These are phyloP conservation scores for Stomatorhinus ivindoensis DNA, from an alignment of 2,113 vertebrate species.

Conservation along the genomic window DNA sequence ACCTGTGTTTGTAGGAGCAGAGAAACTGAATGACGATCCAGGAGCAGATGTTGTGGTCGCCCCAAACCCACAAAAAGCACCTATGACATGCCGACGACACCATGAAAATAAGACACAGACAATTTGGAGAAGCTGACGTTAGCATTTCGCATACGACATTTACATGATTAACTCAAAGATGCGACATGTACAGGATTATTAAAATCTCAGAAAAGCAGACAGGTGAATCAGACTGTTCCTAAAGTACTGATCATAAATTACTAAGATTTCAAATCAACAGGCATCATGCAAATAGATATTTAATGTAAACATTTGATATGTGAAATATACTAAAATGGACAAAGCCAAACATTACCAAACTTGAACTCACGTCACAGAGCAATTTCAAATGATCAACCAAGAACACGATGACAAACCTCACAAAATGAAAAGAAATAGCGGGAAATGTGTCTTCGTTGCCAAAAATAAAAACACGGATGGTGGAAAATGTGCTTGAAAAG, in stretches of 20 bases:
- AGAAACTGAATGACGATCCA: conserved; percentile 80
- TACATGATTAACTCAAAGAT: not conserved
- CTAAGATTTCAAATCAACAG: not conserved
- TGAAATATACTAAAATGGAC: not conserved
- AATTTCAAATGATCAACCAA: not conserved
- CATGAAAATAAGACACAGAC: not conserved
- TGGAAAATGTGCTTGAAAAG: conserved; percentile 15
- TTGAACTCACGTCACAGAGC: not conserved
- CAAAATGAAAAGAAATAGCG: not conserved
- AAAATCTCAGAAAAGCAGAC: not conserved
- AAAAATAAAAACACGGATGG: not conserved
- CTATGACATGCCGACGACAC: conserved; percentile 50
- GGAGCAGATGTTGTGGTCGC: conserved; percentile 68
- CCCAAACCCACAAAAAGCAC: conserved; percentile 86
- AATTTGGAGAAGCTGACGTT: not conserved
- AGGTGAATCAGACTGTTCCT: not conserved
- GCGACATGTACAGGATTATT: not conserved
- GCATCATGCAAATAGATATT: not conserved
- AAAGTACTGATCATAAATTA: not conserved
- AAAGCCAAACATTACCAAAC: not conserved
- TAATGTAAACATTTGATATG: not conserved
- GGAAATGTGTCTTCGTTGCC: not conserved
- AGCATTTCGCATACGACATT: not conserved
- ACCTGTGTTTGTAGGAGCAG: conserved; percentile 76
- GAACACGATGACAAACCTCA: not conserved